Conservation (phyloP, 37 sponge, comb jelly and placozoan genomes). For the Amphimedon queenslandica region DNA sequence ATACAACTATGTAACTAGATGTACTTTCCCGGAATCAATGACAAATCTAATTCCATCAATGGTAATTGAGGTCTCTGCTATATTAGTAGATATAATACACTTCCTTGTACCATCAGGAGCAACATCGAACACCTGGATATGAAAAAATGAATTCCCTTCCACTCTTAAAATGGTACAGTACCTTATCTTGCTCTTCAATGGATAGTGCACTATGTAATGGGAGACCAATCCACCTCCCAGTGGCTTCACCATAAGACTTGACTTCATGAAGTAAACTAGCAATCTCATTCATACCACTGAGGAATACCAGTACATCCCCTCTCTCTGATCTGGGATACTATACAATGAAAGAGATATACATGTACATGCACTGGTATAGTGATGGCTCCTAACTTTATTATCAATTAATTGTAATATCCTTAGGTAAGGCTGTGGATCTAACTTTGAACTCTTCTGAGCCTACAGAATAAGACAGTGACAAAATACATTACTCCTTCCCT, state of each 20-base stretch:
- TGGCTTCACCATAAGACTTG: constrained; percentile 69
- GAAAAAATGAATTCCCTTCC: neutral
- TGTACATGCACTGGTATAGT: neutral
- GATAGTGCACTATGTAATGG: constrained; percentile 94
- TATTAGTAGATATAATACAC: constrained; percentile 95
- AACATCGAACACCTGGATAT: constrained; percentile 79
- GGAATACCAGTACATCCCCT: constrained; percentile 86
- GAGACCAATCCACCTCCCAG: constrained; percentile 72
- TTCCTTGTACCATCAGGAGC: constrained; percentile 87
- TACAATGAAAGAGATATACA: neutral
- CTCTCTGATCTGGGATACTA: constrained; percentile 81
- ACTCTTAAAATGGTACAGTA: constrained; percentile 5
- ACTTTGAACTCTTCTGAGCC: constrained; percentile 18
- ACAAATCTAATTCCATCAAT: constrained; percentile 89
- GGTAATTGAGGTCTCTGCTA: constrained; percentile 95
- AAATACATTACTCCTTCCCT: no score
- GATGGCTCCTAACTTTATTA: constrained; percentile 40
- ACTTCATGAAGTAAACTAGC: constrained; percentile 71
- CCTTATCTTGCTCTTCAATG: constrained; percentile 90
- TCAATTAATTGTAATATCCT: constrained; percentile 84
- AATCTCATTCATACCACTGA: constrained; percentile 93
- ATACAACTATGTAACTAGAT: no score
- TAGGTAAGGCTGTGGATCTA: constrained; percentile 79
- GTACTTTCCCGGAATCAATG: constrained; percentile 84
- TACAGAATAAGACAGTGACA: no score